Percentiles rank a stretch among this genome's conserved stretches.
Conservation (phyloP, 2,113 vertebrate species). For the Cacatua alba region DNA sequence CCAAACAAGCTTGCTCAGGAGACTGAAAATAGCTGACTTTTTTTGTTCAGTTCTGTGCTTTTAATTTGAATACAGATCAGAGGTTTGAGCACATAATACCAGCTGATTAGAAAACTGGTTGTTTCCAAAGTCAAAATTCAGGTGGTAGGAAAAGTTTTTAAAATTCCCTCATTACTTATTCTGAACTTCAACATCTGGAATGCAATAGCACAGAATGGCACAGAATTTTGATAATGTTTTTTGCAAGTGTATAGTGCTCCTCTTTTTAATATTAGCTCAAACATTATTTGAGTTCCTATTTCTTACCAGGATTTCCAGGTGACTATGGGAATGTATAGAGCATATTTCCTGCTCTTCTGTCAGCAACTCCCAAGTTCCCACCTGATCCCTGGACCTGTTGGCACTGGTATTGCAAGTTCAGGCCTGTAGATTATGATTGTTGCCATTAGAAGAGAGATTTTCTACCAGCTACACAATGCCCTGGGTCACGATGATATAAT, state of each 20-base stretch:
- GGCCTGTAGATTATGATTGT: background rate
- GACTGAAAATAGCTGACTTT: background rate
- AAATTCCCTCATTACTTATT: background rate
- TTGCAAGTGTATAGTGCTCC: background rate
- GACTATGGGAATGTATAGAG: background rate
- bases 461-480: background rate
- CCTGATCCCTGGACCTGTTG: background rate
- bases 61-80: background rate
- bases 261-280: background rate
- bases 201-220: background rate
- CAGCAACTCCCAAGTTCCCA: background rate
- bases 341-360: background rate
- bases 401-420: background rate
- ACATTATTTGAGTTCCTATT: background rate
- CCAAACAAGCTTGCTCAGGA: conserved; percentile 16
- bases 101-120: background rate
- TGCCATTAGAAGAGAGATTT: background rate
- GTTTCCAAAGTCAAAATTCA: background rate
- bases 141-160: background rate
- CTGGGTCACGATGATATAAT: background rate
- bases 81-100: background rate
- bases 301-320: background rate
- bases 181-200: background rate
- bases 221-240: too few relatives aligned
- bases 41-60: background rate